Evolutionary conservation across 2,888 invertebrate genomes (phyloP), one percentile per base, ranked within the genome.

Genomic region (Ichneumoninae sp.): DNA sequence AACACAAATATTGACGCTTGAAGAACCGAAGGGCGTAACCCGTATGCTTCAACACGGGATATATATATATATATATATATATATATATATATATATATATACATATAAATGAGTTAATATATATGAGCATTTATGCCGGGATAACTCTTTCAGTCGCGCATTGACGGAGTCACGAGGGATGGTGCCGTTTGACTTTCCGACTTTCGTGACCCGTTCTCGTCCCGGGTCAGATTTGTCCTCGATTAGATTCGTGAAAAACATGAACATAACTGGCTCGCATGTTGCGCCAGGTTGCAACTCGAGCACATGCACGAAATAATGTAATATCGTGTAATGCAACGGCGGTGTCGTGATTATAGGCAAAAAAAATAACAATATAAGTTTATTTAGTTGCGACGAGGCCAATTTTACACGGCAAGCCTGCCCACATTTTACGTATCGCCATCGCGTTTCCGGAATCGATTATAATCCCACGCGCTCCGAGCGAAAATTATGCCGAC

Each of bases 191-290:
- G 75, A 81, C 62, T 81, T 60, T n/a, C 40, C 80, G 47, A 81
- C 80, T 75, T 75, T 74, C 47, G 80, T 70, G 80, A 81, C 60
- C 69, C 22, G 75, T 69, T 74, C 60, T 68, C 22, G 36, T 68
- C 57, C 44, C 65, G 22, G 69, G 69, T 44, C 36, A 80, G 74
- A 80, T 80, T 47, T 66, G 40, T 69, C 30, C 50, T 69, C 60
- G 74, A 80, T 80, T 74, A 80, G 68, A 47, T 68, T 22, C 68
- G 66, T 57, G 68, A 80, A 47, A 80, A 80, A 80, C 68, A 44
- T 57, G 65, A 72, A 62, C 66, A 22, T 44, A 57, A 71, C 62
- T 50, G 50, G 33, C 54, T 79, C 62, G 62, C 62, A 62, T 70
- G 60, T 36, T 62, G 69, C 47, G 13, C 22, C 50, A 33, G 68